A percentile compares a stretch with the other conserved stretches of the same genome.
These are phyloP conservation scores for Subanguina moxae DNA, from an alignment of 1,140 invertebrate genomes.

Conservation along the genomic window DNA sequence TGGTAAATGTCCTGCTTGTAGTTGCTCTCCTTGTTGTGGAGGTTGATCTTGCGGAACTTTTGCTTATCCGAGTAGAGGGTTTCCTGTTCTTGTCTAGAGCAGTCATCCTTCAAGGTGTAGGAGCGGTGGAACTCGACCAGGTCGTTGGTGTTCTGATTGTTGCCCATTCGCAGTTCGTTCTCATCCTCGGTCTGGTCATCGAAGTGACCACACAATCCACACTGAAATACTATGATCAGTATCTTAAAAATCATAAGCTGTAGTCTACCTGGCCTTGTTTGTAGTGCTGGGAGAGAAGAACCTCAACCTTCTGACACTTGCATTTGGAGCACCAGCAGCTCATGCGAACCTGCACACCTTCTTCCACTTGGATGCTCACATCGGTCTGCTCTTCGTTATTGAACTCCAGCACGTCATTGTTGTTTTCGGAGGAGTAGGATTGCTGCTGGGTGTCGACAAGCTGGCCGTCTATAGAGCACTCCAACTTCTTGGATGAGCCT, in stretches of 20 bases:
- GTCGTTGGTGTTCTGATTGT: conserved; percentile 11
- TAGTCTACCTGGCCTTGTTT: too few species aligned
- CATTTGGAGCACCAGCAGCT: conserved; percentile 8
- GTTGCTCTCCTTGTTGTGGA: background rate
- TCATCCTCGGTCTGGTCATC: conserved; percentile 31
- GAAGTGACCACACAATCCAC: conserved; percentile 43
- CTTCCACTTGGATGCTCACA: conserved; percentile 13
- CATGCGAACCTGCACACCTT: conserved; percentile 32
- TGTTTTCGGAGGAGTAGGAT: background rate
- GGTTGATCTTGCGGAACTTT: too few species aligned
- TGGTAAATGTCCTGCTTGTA: conserved; percentile 15
- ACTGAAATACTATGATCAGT: too few species aligned
- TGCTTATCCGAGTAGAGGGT: background rate
- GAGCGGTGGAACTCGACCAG: conserved; percentile 38
- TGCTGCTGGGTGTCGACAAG: conserved; percentile 14
- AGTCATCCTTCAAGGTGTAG: conserved; percentile 21
- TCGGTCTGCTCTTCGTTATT: conserved; percentile 21
- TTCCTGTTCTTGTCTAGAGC: background rate
- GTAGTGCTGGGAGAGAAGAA: conserved; percentile 34
- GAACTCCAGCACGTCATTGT: conserved; percentile 16
- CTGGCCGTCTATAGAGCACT: conserved; percentile 25
- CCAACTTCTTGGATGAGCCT: background rate
- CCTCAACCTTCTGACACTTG: conserved; percentile 30
- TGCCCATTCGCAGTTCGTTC: conserved; percentile 16
- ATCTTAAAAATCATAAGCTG: too few species aligned